Percentiles rank a stretch among this genome's conserved stretches.
Evolutionary conservation across 2,113 vertebrate genomes (phyloP).

Genomic region (Ariopsis seemanni): DNA sequence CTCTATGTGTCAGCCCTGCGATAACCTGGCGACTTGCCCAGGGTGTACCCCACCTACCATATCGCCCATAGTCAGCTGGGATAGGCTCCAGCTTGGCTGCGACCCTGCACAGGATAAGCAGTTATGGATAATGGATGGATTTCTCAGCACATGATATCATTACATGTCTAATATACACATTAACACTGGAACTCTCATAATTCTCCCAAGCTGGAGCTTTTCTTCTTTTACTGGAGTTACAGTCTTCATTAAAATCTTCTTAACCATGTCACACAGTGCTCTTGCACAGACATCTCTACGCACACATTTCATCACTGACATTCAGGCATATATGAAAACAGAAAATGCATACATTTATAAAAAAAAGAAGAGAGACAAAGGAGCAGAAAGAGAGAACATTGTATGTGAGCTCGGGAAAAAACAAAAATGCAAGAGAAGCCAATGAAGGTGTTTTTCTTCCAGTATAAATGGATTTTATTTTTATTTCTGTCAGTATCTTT

Average conservation of each 20-base stretch:
- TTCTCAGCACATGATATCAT: no score
- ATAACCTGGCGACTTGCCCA: no score
- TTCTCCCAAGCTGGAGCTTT: background rate
- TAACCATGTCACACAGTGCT: background rate
- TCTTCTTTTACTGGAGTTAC: background rate
- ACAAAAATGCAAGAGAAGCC: background rate
- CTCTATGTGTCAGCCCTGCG: no score
- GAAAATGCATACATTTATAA: background rate
- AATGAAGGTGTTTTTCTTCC: background rate
- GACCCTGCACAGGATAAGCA: no score
- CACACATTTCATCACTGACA: background rate
- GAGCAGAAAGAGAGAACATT: background rate
- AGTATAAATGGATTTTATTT: background rate
- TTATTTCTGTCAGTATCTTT: background rate
- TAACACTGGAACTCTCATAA: background rate
- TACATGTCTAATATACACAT: background rate
- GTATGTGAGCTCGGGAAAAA: background rate
- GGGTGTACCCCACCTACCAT: no score
- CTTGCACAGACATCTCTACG: background rate
- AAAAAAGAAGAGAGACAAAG: background rate
- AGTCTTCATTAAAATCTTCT: background rate
- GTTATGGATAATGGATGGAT: no score
- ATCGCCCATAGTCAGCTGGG: no score
- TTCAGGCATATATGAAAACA: background rate
- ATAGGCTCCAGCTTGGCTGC: no score